Percentiles rank a stretch among this genome's conserved stretches.
phyloP scores from a whole-genome alignment of 1,140 invertebrate genomes.

The Oryctes rhinoceros region DNA sequence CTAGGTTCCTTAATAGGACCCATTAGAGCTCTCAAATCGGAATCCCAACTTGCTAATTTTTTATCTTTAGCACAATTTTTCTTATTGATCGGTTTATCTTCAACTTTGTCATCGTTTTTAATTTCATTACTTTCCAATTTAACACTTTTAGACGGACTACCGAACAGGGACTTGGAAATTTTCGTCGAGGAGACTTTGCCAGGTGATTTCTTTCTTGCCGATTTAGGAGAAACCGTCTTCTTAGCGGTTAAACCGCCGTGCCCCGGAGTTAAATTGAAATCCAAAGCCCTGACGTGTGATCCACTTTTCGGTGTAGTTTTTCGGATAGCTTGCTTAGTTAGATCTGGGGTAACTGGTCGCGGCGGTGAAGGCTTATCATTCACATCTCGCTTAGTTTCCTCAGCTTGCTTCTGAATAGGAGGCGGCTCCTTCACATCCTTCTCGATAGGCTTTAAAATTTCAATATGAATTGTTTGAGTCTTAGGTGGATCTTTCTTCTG shows the following conservation, averaged over 20 bases:
- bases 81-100: background rate
- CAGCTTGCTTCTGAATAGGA: background rate
- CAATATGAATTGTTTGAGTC: slow-evolving; percentile 17
- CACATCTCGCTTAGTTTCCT: background rate
- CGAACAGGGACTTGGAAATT: slow-evolving; percentile 37
- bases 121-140: background rate
- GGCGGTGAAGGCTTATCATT: background rate
- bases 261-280: slow-evolving; percentile 29
- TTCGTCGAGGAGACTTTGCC: slow-evolving; percentile 1
- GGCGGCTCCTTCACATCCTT: background rate
- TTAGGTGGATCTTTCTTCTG: background rate
- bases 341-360: slow-evolving; percentile 1
- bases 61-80: slow-evolving; percentile 28
- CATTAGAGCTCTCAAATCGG: slow-evolving; percentile 43
- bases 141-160: background rate
- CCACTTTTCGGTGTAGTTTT: slow-evolving; percentile 38
- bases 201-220: slow-evolving; percentile 13
- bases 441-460: background rate
- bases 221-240: background rate
- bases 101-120: background rate
- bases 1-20: slow-evolving; percentile 9
- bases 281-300: slow-evolving; percentile 33
- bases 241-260: background rate
- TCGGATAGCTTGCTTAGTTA: background rate
- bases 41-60: slow-evolving; percentile 43